These are phyloP conservation scores for Eonycteris spelaea DNA, from an alignment of 2,113 vertebrate genomes.

Conservation along the genomic window DNA sequence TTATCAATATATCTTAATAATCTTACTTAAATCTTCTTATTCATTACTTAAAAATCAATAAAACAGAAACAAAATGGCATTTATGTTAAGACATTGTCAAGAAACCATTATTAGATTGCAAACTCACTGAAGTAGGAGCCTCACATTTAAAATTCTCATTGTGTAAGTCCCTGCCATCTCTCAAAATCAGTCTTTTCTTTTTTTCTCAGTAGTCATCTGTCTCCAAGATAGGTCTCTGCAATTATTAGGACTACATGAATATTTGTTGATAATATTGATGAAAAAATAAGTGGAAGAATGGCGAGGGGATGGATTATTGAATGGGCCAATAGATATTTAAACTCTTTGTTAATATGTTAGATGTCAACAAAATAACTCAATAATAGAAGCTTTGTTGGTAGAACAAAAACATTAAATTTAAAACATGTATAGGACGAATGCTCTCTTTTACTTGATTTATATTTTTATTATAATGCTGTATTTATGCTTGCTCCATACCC, in stretches of 20 bases:
- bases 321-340: neutral
- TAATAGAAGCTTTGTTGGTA: neutral
- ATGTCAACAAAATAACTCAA: neutral
- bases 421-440: neutral
- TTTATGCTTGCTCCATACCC: neutral
- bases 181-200: neutral
- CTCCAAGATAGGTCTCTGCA: neutral
- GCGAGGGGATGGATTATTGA: neutral
- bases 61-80: no score
- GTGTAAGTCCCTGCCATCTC: neutral
- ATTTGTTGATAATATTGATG: neutral
- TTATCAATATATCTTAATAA: no score
- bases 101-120: neutral
- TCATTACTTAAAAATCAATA: no score
- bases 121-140: neutral
- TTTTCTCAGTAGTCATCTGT: neutral
- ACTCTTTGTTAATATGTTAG: neutral
- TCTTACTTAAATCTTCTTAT: no score
- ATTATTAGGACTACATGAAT: neutral
- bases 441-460: neutral
- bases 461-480: slow-evolving; percentile 10
- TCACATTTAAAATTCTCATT: neutral
- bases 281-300: neutral
- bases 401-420: neutral
- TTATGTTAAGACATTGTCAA: neutral